Conservation (phyloP, 2,113 vertebrate genomes). For the Notothenia rossii region DNA sequence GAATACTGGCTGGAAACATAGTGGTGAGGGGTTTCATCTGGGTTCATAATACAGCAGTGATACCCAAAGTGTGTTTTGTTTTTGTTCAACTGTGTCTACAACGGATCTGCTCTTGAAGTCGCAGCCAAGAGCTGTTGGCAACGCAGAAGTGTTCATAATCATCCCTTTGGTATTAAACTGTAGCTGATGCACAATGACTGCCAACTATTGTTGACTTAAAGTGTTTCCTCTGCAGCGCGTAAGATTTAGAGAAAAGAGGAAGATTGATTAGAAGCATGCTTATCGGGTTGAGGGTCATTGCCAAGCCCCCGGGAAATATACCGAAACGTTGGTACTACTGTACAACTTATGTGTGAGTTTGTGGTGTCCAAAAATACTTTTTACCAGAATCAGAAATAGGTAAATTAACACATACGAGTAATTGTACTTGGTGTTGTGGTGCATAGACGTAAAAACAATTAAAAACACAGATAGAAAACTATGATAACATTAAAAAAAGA, state of each 20-base stretch:
- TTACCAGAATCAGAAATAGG: too few species aligned
- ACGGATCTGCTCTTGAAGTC: not conserved
- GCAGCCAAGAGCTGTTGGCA: slow-evolving; percentile 52
- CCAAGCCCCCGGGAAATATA: too few species aligned
- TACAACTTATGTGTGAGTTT: too few species aligned
- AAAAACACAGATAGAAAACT: too few species aligned
- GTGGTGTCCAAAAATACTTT: too few species aligned
- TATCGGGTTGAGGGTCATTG: slow-evolving; percentile 10
- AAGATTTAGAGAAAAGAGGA: slow-evolving; percentile 13
- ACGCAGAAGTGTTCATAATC: slow-evolving; percentile 34
- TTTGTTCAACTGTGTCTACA: slow-evolving; percentile 28
- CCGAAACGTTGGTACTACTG: too few species aligned
- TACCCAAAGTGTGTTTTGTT: slow-evolving; percentile 24
- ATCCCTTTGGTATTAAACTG: slow-evolving; percentile 43
- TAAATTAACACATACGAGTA: too few species aligned
- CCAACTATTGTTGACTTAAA: slow-evolving; percentile 52
- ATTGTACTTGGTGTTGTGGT: too few species aligned
- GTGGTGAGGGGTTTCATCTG: slow-evolving; percentile 36
- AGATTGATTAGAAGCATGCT: not conserved
- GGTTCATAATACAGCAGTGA: slow-evolving; percentile 38
- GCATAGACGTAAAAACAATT: too few species aligned
- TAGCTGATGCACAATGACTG: slow-evolving; percentile 30
- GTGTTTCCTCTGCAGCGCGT: slow-evolving; percentile 13
- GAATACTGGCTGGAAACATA: slow-evolving; percentile 22
- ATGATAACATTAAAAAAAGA: too few species aligned